Evolutionary conservation across 2,113 vertebrate genomes (phyloP), one percentile per base, ranked within the genome.

Genomic region (Probosciger aterrimus): DNA sequence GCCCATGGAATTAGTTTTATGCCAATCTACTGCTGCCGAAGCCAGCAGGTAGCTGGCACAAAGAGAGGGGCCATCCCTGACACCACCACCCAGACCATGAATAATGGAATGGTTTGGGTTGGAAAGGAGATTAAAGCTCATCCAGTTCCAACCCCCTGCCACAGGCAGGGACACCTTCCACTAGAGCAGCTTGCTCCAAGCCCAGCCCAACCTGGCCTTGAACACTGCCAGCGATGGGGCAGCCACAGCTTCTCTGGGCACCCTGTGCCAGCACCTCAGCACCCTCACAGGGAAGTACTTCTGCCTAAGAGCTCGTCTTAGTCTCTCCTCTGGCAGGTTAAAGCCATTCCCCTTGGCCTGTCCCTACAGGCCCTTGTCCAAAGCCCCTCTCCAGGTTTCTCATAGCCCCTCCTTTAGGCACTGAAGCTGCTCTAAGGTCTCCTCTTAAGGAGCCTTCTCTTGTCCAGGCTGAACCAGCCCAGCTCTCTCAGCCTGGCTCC

Each of bases 381-480:
- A 47, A 52, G 50, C 50, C 28, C 28, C 50, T 53, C 27, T 53
- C 16, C 50, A 53, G 28, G 6, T 53, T 53, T 53, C 52, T 17
- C 18, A 17, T 1, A 53, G 52, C 17, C 10, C 52, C 52, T 30
- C 52, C 52, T 30, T 30, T 7, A 30, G 52, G 17, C 52, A 30
- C 52, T 53, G 52, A 17, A 18, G 52, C 52, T 30, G 52, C 52
- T 53, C 10, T 30, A 10, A 30, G 53, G 18, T 55, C 17, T 33
- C 53, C 31, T 12, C 11, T 59, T 59, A 1, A n/a, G 33, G 8
- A 23, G 20, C 20, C 31, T n/a, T 59, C 31, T 57, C 12, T n/a
- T n/a, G 0, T 22, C 13, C 33, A n/a, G 20, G 6, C 57, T 59
- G 57, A 3, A 4, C 14, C 33, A 59, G 57, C 14, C 20, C 33